Evolutionary conservation across 2,113 vertebrate genomes (phyloP).

Genomic region (Pseudorasbora parva): DNA sequence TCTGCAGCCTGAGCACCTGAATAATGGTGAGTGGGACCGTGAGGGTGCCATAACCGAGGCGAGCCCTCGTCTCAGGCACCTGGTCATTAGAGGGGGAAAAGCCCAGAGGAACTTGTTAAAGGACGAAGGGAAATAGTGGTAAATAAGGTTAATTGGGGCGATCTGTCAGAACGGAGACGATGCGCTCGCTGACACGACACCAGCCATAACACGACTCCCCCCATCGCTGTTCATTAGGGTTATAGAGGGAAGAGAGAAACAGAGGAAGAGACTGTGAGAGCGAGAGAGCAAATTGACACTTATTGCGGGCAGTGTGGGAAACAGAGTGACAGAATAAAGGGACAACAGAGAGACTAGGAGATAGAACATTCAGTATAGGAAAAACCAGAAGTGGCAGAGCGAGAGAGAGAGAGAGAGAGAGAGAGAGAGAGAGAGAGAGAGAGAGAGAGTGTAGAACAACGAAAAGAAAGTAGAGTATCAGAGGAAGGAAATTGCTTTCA

Average conservation of each 20-base stretch:
- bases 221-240: slow-evolving; percentile 68
- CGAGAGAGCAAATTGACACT: slow-evolving; percentile 39
- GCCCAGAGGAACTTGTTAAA: slow-evolving; percentile 82
- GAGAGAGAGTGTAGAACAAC: background rate
- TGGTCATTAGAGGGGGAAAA: slow-evolving; percentile 70
- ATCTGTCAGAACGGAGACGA: slow-evolving; percentile 76
- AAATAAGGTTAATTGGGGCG: slow-evolving; percentile 84
- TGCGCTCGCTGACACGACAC: slow-evolving; percentile 71
- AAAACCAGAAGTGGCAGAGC: background rate
- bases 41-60: slow-evolving; percentile 57
- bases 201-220: slow-evolving; percentile 63
- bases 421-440: background rate
- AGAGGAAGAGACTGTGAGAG: background rate
- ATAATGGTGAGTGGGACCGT: slow-evolving; percentile 67
- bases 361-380: background rate
- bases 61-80: slow-evolving; percentile 63
- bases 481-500: slow-evolving; percentile 15
- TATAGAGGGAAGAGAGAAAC: slow-evolving; percentile 36
- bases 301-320: slow-evolving; percentile 19
- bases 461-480: background rate
- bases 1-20: slow-evolving; percentile 59
- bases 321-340: slow-evolving; percentile 23
- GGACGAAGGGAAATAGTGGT: slow-evolving; percentile 66
- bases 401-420: background rate
- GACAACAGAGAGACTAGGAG: background rate